Evolutionary conservation across 2,888 invertebrate species (phyloP).

Genomic region (Zeuzera pyrina): DNA sequence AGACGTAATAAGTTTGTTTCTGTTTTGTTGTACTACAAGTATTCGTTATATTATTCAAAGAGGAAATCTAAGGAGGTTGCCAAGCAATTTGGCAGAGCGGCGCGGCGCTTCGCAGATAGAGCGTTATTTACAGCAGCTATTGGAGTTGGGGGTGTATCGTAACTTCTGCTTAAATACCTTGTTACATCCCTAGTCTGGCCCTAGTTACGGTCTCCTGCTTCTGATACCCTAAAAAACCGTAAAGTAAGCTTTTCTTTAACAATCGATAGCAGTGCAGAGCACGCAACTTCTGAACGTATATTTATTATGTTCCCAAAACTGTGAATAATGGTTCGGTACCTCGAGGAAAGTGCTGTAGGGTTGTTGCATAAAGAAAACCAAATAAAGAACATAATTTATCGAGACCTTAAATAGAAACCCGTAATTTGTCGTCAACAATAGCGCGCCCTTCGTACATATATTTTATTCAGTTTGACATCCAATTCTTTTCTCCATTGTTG

Average conservation of each 20-base stretch:
- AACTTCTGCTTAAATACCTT: constrained; percentile 63
- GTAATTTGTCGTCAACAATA: constrained; percentile 53
- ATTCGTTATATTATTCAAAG: constrained; percentile 63
- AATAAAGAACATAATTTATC: constrained; percentile 45
- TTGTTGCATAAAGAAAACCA: constrained; percentile 19
- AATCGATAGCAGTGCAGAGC: constrained; percentile 13
- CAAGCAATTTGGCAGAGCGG: constrained; percentile 65
- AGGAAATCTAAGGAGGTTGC: constrained; percentile 62
- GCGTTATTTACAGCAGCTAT: constrained; percentile 60
- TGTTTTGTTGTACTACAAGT: constrained; percentile 47
- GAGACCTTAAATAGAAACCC: constrained; percentile 42
- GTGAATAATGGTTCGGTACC: neutral
- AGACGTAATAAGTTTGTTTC: constrained; percentile 39
- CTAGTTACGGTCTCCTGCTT: constrained; percentile 26
- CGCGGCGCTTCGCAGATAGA: constrained; percentile 49
- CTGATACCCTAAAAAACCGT: constrained; percentile 25
- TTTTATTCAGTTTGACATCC: constrained; percentile 52
- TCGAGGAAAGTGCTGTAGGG: neutral
- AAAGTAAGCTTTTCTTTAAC: constrained; percentile 20
- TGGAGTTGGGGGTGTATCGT: constrained; percentile 47
- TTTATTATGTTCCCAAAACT: neutral
- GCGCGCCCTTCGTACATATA: constrained; percentile 38
- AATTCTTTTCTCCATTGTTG: constrained; percentile 44
- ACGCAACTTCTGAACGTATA: neutral
- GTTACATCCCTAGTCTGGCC: constrained; percentile 33